Evolutionary conservation across 2,797 vertebrate species (phyloP), one percentile per base, ranked within the genome.

Genomic region (Scolopax bukidnonensis): DNA sequence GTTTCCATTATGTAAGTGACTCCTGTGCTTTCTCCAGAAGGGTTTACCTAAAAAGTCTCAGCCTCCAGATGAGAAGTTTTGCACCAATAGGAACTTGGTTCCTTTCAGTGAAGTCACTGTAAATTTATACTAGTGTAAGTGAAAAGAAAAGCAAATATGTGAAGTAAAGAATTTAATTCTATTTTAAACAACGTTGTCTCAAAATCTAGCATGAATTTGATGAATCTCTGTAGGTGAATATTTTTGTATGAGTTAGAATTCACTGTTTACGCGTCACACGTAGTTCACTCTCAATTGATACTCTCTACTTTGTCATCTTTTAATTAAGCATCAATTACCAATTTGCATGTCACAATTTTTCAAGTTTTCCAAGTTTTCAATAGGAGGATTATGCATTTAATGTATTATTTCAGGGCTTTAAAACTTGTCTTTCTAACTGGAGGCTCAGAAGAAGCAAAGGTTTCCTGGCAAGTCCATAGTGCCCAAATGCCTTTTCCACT

Each of bases 1-100:
- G 68, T 65, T 93, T 89, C 94, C 70, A 80, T 92, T 93, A 90
- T 50, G 36, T 83, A 90, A 96, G 91, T 9, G 67, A 83, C 70
- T 88, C 77, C 51, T 47, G 43, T 9, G 36, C 78, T 74, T 83
- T 32, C 64, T 85, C 24, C 82, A 92, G 45, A 81, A 78, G 60
- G 82, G 32, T 69, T 93, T 85, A 67, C 68, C 85, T 47, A 36
- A 56, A 32, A 82, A 43, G 36, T 75, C 60, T 38, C 56, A 9
- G 20, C 3, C 38, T 82, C 64, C 79, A 91, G 84, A 69, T 36
- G 36, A 36, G 36, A 36, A 59, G 28, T 10, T 60, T 63, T 3
- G 5, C 41, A 64, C 8, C 40, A 64, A 12, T 0, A 77, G 25
- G 32, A 83, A 54, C 33, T 69, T 32, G 0, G 4, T 57, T 67